A percentile compares a stretch with the other conserved stretches of the same genome.
phyloP scores from a whole-genome alignment of 2,888 invertebrate species.

The Prosapia bicincta region DNA sequence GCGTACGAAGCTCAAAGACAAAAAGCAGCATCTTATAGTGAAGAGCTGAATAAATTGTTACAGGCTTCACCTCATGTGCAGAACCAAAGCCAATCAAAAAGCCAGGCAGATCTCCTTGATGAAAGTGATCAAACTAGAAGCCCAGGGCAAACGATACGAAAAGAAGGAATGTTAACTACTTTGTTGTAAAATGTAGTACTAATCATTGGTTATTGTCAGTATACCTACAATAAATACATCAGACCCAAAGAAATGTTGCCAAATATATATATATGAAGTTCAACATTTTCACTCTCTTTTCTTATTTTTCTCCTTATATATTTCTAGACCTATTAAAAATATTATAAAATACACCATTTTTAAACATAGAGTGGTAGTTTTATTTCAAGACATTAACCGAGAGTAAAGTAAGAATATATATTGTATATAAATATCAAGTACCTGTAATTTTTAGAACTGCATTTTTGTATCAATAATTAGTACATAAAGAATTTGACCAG shows the following conservation, averaged over 20 bases:
- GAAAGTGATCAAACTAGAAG: conserved; percentile 9
- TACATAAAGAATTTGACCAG: no score
- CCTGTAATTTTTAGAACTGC: no score
- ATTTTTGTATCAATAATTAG: no score
- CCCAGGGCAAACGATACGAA: conserved; percentile 29
- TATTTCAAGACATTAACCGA: no score
- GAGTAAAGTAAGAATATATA: no score
- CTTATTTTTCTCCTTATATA: no score
- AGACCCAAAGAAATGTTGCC: not conserved
- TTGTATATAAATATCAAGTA: no score
- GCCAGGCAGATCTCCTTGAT: conserved; percentile 25
- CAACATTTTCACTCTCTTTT: no score
- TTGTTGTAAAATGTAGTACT: conserved; percentile 15
- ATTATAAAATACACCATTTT: no score
- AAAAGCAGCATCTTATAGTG: conserved; percentile 23
- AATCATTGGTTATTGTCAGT: not conserved
- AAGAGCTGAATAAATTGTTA: conserved; percentile 17
- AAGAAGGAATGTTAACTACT: conserved; percentile 32
- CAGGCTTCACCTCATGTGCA: conserved; percentile 18
- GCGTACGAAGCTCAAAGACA: conserved; percentile 20
- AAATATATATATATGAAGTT: not conserved
- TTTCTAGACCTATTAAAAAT: no score
- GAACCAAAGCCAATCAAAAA: conserved; percentile 14
- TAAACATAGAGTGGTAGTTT: no score
- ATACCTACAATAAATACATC: not conserved